Base-by-base conservation (phyloP, 2,797 vertebrate genomes). In the Xenentodon cancila region DNA sequence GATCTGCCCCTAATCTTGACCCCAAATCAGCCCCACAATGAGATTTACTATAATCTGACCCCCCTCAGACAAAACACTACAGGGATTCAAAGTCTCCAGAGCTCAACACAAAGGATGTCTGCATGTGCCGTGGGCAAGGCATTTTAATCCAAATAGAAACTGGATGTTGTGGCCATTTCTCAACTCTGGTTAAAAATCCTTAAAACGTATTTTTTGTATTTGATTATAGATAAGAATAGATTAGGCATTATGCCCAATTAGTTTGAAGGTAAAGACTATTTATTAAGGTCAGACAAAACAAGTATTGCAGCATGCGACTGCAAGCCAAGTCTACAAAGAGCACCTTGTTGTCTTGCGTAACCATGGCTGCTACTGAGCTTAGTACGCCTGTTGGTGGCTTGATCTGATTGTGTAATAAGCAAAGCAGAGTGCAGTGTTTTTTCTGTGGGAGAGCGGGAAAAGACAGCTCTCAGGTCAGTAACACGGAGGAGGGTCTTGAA, bases 31-130 rank as follows among this genome's bases (percentile, higher is more conserved):
- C 21, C 45, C 61, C 58, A 74, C 68, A 79, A 74, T 69, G 71
- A 80, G 85, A 80, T 85, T 84, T 81, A 63, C 52, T 64, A 67
- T 86, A 88, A 89, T 88, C 86, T 79, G 58, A 69, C 34, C 17
- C 51, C 47, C 48, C 53, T 61, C 66, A 86, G 78, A 83, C 89
- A 74, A 82, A 88, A 84, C 77, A 84, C 18, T 21, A 55, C n/a
- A 0, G 42, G 49, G 64, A 52, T 47, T 72, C 16, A 0, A 20
- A n/a, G 53, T 59, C 56, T 25, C 53, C 15, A 34, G 51, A 64
- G 47, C 45, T 53, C 73, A 73, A 78, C 67, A 84, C 86, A 85
- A 75, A 72, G 51, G 61, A 75, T 74, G 71, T 78, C 82, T 81
- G 60, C 53, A 51, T 45, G 37, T 17, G 27, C 37, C 55, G 50